A percentile compares a stretch with the other conserved stretches of the same genome.
These are phyloP conservation scores for Yponomeuta cagnagella DNA, from an alignment of 2,888 invertebrate genomes.

Conservation along the genomic window DNA sequence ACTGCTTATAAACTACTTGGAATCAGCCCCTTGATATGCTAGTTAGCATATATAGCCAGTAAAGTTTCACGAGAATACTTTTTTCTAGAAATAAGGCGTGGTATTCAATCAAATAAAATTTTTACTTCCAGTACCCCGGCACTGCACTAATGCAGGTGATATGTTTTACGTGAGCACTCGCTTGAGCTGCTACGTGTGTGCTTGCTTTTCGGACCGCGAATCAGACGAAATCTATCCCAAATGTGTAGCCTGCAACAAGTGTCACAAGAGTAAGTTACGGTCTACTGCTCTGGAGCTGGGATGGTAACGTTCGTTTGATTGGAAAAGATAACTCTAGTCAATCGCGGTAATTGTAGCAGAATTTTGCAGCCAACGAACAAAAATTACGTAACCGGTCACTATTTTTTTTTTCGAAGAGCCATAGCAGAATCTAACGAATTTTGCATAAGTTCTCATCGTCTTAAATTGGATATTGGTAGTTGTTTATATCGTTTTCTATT, in stretches of 20 bases:
- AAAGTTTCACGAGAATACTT: too few species aligned
- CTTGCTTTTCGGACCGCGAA: not conserved
- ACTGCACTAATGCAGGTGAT: not conserved
- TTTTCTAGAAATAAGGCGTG: not conserved
- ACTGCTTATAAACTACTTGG: too few species aligned
- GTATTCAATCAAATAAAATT: not conserved
- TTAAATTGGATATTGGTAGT: too few species aligned
- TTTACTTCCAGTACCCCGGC: not conserved
- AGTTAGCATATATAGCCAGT: too few species aligned
- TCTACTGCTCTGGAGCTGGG: not conserved
- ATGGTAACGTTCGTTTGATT: not conserved
- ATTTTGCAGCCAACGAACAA: too few species aligned
- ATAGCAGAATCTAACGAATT: too few species aligned
- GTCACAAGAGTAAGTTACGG: not conserved
- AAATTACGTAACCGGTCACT: too few species aligned
- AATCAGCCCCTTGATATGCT: too few species aligned
- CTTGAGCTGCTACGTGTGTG: conserved; percentile 4
- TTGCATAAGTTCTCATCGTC: too few species aligned
- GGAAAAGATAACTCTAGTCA: not conserved
- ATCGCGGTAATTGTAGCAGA: too few species aligned
- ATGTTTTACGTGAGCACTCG: conserved; percentile 5
- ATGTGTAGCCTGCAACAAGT: not conserved
- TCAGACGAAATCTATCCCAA: not conserved
- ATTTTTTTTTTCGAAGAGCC: too few species aligned
- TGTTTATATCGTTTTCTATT: too few species aligned